Base-by-base conservation (phyloP, 1,140 invertebrate genomes). In the Diorhabda elongata region DNA sequence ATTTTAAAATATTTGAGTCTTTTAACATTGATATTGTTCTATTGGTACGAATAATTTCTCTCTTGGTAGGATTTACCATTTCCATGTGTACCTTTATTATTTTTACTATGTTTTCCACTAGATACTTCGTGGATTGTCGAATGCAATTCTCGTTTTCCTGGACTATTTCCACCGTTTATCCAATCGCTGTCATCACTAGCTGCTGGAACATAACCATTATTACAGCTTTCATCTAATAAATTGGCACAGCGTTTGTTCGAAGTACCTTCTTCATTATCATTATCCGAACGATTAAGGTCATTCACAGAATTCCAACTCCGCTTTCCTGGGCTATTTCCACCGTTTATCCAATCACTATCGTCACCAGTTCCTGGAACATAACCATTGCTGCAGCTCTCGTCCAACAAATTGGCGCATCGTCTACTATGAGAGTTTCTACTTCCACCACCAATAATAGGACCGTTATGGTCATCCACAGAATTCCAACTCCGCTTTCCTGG, bases 211-310 rank as follows among this genome's bases (percentile, higher is more conserved):
- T 41, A n/a, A 11, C 11, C n/a, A n/a, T 64, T 47, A 26, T n/a
- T 56, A 0, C 63, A 64, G 47, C 47, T 61, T 64, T 72, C 71
- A 43, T 69, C 71, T 64, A 68, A 64, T n/a, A 72, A 61, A 67
- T 69, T 72, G 44, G 68, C 68, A 66, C 71, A 72, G 5, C 70
- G 11, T 64, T 71, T 71, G 64, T 66, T 66, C 44, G 69, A 66
- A 8, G 47, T 52, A 8, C 4, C n/a, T 52, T n/a, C n/a, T 6
- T 4, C 4, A 4, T 4, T 3, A 52, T 52, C 2, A 3, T 6
- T 6, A 52, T 8, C 47, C 6, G n/a, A 68, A 58, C 26, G 41
- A 52, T 52, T 52, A 52, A 4, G 47, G n/a, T 72, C 71, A 47
- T 72, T 66, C 42, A 68, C 60, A 8, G 69, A 60, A 42, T 69